Conservation (phyloP, 1,140 invertebrate species). For the Pogonus chalceus region DNA sequence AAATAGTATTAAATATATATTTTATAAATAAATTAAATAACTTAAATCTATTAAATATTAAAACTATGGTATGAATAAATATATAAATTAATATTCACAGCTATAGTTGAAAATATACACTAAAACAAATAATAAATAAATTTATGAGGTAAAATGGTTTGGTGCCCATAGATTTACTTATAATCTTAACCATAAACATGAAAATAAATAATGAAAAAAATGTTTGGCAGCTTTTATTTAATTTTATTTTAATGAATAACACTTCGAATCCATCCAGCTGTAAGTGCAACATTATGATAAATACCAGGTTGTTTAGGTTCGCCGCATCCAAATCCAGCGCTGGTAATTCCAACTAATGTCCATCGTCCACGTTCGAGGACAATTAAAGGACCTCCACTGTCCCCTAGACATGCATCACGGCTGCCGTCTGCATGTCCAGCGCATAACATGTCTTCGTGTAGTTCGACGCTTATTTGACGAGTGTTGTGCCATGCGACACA, state of each 20-base stretch:
- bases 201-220: neutral
- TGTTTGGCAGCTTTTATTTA: neutral
- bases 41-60: too few relatives aligned
- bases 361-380: conserved; percentile 53
- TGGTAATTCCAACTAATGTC: conserved; percentile 74
- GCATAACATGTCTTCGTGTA: conserved; percentile 71
- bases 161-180: neutral
- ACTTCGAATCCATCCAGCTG: conserved; percentile 57
- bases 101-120: neutral
- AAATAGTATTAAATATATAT: too few relatives aligned
- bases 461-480: conserved; percentile 63
- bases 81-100: neutral
- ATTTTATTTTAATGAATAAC: conserved; percentile 32
- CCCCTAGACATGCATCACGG: conserved; percentile 73
- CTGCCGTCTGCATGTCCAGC: conserved; percentile 72
- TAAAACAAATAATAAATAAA: too few relatives aligned
- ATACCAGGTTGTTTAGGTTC: conserved; percentile 79
- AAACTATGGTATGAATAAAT: neutral
- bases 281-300: conserved; percentile 66
- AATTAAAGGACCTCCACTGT: conserved; percentile 74
- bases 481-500: conserved; percentile 69
- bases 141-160: too few relatives aligned
- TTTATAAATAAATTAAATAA: too few relatives aligned
- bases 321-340: conserved; percentile 76
- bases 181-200: neutral